Conservation (phyloP, 2,113 vertebrate species). For the Cephalopholis sonnerati region DNA sequence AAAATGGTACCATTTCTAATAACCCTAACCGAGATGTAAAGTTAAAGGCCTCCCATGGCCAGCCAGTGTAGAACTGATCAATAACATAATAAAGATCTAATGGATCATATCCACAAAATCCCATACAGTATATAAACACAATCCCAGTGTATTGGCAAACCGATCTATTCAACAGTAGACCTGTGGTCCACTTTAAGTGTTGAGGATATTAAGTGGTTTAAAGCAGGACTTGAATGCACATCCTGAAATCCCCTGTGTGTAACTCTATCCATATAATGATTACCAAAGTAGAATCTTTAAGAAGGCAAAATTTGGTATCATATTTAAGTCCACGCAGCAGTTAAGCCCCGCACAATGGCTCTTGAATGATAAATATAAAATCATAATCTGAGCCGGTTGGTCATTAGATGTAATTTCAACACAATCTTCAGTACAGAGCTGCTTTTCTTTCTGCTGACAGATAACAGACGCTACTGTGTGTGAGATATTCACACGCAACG, state of each 20-base stretch:
- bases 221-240: slow-evolving; percentile 54
- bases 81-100: neutral
- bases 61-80: neutral
- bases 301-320: slow-evolving; percentile 19
- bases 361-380: slow-evolving; percentile 29
- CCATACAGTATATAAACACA: slow-evolving; percentile 2
- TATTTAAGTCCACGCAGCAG: slow-evolving; percentile 37
- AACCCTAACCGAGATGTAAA: neutral
- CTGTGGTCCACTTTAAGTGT: slow-evolving; percentile 12
- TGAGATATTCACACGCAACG: neutral
- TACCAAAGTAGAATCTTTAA: slow-evolving; percentile 41
- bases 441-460: slow-evolving; percentile 29
- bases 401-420: slow-evolving; percentile 58
- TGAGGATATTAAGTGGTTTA: slow-evolving; percentile 52
- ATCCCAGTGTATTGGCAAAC: slow-evolving; percentile 17
- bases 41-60: neutral
- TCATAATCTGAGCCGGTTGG: slow-evolving; percentile 57
- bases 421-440: slow-evolving; percentile 19
- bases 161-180: slow-evolving; percentile 27
- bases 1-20: neutral
- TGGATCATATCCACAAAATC: slow-evolving; percentile 10
- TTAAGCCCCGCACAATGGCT: slow-evolving; percentile 58
- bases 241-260: slow-evolving; percentile 55
- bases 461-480: slow-evolving; percentile 18
- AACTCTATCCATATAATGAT: slow-evolving; percentile 49